These are phyloP conservation scores for Thunnus maccoyii DNA, from an alignment of 2,113 vertebrate genomes.

Conservation along the genomic window DNA sequence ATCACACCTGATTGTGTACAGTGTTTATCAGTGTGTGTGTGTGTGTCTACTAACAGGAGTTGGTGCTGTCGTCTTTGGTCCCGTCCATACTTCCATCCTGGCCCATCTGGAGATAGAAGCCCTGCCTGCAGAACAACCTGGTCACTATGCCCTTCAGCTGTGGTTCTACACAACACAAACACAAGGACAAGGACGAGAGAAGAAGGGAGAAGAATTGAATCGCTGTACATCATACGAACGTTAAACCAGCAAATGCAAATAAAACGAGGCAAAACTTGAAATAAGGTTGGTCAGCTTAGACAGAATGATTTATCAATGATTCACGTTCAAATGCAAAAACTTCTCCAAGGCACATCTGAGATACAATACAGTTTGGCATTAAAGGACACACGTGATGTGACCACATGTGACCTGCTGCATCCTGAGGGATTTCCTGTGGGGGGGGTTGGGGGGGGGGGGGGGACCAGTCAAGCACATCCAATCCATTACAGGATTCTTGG, in stretches of 20 bases:
- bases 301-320: not conserved
- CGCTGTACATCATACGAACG: not conserved
- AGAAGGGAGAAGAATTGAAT: not conserved
- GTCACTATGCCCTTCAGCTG: conserved; percentile 99
- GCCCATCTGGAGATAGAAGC: conserved; percentile 99
- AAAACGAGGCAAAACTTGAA: not conserved
- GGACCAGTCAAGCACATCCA: conserved; percentile 72
- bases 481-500: conserved; percentile 72
- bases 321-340: conserved; percentile 19
- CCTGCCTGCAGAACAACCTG: conserved; percentile 99
- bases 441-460: conserved; percentile 5
- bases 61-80: conserved; percentile 98
- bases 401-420: conserved; percentile 55
- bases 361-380: conserved; percentile 32
- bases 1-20: not conserved
- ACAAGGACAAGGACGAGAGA: not conserved
- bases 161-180: conserved; percentile 87
- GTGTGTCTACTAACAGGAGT: conserved; percentile 86
- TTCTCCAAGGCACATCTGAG: conserved; percentile 18
- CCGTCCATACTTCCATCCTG: conserved; percentile 97
- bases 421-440: conserved; percentile 70
- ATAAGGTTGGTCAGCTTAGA: not conserved
- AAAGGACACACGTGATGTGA: conserved; percentile 41
- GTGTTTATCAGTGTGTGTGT: not conserved
- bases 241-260: not conserved